Evolutionary conservation across 2,797 vertebrate species (phyloP), one percentile per base, ranked within the genome.

Genomic region (Natrix natrix): DNA sequence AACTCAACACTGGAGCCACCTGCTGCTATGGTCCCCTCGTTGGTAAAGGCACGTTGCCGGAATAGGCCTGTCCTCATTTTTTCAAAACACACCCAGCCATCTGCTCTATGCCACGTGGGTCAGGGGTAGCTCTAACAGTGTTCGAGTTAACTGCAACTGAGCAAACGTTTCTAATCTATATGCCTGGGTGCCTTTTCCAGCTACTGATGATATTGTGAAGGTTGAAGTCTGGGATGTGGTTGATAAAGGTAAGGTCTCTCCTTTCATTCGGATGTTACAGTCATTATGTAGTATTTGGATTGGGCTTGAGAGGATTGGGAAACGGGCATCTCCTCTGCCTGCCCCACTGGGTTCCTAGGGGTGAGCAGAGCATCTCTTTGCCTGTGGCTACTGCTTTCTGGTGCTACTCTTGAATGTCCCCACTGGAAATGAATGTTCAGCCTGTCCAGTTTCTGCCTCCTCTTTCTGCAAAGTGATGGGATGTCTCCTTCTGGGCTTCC

Each of bases 161-260:
- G 37, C 88, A 22, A 26, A 24, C 5, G 61, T 52, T 37, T 93
- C 97, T 69, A 96, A 52, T 0, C 1, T 57, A 48, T 28, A 1
- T 6, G 20, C 89, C 16, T 91, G 3, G 60, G 86, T 90, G 90
- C 60, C 90, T 97, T 56, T 95, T 97, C 59, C 95, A 99, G 99
- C 99, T 96, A 99, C 99, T 66, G 99, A 99, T 1, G 99, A 99
- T 69, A 98, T 99, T 93, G 99, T 99, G 88, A 99, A 99, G 94
- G 99, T 99, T 2, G 99, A 99, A 97, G 99, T 99, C 95, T 99
- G 99, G 99, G 99, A 99, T 43, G 99, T 99, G 0, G 99, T 99
- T 2, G 99, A 99, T 97, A 99, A 99, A 99, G 99, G 99, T 99
- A 96, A 98, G 98, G 20, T 88, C 57, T 63, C 0, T 24, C 54